Conservation (phyloP, 1,140 invertebrate species). For the Brachionus rubens region DNA sequence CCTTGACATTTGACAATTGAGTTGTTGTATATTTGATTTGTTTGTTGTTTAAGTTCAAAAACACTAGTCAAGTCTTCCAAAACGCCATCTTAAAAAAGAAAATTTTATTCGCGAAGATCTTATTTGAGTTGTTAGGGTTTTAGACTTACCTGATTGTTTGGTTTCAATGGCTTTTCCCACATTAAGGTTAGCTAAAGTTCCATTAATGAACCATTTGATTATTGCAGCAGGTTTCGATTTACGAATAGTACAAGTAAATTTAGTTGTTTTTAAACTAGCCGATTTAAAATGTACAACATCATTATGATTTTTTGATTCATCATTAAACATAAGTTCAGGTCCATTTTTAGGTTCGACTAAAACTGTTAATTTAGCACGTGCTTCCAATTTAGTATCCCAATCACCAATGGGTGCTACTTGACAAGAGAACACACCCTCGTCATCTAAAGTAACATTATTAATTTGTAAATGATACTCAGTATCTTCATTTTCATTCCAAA, state of each 20-base stretch:
- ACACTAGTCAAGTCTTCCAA: slow-evolving; percentile 36
- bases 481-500: slow-evolving; percentile 21
- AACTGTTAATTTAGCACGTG: slow-evolving; percentile 32
- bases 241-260: slow-evolving; percentile 36
- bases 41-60: slow-evolving; percentile 36
- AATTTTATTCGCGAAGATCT: not conserved
- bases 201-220: slow-evolving; percentile 42
- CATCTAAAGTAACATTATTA: slow-evolving; percentile 25
- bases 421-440: slow-evolving; percentile 42
- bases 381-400: slow-evolving; percentile 44
- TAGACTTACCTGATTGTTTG: slow-evolving; percentile 29
- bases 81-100: not conserved
- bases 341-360: slow-evolving; percentile 18
- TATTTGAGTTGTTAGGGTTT: not conserved
- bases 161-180: slow-evolving; percentile 22
- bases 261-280: slow-evolving; percentile 19
- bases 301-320: slow-evolving; percentile 42
- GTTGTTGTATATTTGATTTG: slow-evolving; percentile 34
- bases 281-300: slow-evolving; percentile 37
- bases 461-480: slow-evolving; percentile 43
- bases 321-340: slow-evolving; percentile 43
- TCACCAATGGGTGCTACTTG: slow-evolving; percentile 45
- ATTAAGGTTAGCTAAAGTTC: not conserved
- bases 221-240: slow-evolving; percentile 29
- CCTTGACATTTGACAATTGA: slow-evolving; percentile 43